phyloP scores from a whole-genome alignment of 2,113 vertebrate genomes.

The Rhinopomastus cyanomelas region DNA sequence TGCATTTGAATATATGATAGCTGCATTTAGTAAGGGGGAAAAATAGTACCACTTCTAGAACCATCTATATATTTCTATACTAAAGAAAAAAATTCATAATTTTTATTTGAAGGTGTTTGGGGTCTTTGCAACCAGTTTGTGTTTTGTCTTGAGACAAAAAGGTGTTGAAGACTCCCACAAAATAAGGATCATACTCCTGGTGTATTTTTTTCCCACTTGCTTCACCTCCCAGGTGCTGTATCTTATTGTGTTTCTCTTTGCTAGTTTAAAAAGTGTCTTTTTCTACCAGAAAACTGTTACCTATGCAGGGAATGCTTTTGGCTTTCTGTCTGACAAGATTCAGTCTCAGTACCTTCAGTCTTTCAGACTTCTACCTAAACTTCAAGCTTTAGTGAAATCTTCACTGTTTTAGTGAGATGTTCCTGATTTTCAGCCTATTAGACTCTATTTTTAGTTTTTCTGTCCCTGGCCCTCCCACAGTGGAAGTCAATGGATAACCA shows the following conservation, averaged over 20 bases:
- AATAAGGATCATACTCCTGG: background rate
- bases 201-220: background rate
- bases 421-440: background rate
- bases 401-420: background rate
- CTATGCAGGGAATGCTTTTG: rapidly evolving
- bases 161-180: background rate
- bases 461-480: background rate
- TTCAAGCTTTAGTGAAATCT: background rate
- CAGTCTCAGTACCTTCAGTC: background rate
- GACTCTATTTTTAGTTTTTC: background rate
- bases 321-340: background rate
- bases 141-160: background rate
- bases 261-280: background rate
- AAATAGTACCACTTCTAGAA: no score
- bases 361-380: background rate
- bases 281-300: background rate
- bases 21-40: background rate
- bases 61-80: background rate
- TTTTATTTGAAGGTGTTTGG: background rate
- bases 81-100: background rate
- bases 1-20: background rate
- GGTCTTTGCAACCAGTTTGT: background rate
- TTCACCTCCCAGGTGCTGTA: background rate
- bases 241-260: background rate
- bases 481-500: background rate